phyloP scores from a whole-genome alignment of 2,113 vertebrate species.

The Morone saxatilis region DNA sequence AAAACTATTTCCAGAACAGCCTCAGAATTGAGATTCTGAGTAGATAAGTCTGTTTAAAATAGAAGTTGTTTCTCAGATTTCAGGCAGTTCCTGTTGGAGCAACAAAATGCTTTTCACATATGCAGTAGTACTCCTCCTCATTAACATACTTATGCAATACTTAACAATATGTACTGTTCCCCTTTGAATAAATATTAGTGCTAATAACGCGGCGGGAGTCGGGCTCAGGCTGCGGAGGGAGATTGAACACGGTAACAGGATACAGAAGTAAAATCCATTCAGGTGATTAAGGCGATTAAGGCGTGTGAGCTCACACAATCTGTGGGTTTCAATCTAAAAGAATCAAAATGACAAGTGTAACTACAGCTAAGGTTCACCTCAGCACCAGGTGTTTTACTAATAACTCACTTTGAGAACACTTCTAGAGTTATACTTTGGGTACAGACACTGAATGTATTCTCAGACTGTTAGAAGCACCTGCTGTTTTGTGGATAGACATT shows the following conservation, averaged over 20 bases:
- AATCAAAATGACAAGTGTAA: background rate
- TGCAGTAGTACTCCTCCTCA: too few species aligned
- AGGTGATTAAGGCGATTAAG: background rate
- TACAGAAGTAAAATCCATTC: background rate
- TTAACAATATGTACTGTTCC: background rate
- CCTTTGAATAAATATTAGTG: background rate
- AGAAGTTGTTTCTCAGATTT: too few species aligned
- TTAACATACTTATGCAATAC: background rate
- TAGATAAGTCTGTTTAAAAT: too few species aligned
- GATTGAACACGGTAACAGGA: background rate
- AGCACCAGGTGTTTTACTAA: background rate
- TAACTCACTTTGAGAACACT: background rate
- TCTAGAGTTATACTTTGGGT: background rate
- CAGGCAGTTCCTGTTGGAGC: too few species aligned
- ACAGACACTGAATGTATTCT: background rate
- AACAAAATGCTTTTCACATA: too few species aligned
- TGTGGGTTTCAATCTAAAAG: background rate
- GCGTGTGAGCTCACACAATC: background rate
- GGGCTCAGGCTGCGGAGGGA: background rate
- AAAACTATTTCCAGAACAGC: too few species aligned
- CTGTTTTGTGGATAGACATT: background rate
- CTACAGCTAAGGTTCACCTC: background rate
- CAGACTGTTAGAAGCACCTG: background rate
- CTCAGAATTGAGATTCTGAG: too few species aligned
- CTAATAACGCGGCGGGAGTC: background rate